phyloP scores from a whole-genome alignment of 2,113 vertebrate species.

The Muntiacus reevesi region DNA sequence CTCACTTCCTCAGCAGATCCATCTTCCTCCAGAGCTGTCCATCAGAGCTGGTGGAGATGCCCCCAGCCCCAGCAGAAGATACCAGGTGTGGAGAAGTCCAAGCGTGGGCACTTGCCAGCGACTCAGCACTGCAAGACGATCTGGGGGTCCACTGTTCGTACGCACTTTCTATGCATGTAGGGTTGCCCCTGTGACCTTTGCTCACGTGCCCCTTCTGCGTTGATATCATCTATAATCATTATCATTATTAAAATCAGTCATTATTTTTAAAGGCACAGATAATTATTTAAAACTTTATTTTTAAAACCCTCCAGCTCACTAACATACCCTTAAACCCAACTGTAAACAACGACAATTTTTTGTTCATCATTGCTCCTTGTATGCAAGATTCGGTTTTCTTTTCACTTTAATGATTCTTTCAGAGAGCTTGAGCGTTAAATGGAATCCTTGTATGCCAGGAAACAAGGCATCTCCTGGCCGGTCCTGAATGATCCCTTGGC shows the following conservation, averaged over 20 bases:
- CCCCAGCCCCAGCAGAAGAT: neutral
- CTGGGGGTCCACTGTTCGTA: rapidly evolving
- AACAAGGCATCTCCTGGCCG: rapidly evolving
- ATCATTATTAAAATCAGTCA: neutral
- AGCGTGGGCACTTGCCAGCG: neutral
- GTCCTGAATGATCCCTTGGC: rapidly evolving
- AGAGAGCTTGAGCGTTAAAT: neutral
- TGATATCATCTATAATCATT: neutral
- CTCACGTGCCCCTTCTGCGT: neutral
- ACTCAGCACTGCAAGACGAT: neutral
- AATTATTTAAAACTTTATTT: neutral
- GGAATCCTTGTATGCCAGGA: neutral
- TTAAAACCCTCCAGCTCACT: neutral
- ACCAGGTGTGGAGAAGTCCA: too few relatives aligned
- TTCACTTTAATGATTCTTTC: neutral
- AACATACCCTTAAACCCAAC: neutral
- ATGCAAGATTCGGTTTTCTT: neutral
- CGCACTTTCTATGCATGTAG: neutral
- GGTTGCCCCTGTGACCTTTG: neutral
- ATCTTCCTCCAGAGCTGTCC: neutral
- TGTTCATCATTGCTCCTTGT: neutral
- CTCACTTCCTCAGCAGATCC: too few relatives aligned
- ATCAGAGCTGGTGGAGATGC: neutral
- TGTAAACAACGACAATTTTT: too few relatives aligned
- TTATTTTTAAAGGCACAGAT: neutral